phyloP scores from a whole-genome alignment of 2,113 vertebrate species.

The Anoplopoma fimbria region DNA sequence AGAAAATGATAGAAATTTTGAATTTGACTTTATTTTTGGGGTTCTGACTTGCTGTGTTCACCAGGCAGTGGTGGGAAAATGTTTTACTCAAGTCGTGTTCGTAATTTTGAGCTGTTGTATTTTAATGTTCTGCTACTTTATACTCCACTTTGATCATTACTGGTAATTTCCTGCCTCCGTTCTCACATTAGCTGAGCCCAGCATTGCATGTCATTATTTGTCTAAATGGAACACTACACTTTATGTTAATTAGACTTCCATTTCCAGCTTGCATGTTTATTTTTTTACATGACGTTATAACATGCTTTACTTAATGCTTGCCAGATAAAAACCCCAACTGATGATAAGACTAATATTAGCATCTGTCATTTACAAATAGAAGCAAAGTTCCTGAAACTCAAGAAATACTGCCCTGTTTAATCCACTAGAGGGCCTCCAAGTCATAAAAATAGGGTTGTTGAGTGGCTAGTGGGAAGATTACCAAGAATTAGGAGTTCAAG shows the following conservation, averaged over 20 bases:
- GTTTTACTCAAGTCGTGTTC: background rate
- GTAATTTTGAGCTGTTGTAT: background rate
- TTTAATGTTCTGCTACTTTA: background rate
- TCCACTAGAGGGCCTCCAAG: constrained; percentile 40
- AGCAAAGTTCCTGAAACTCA: background rate
- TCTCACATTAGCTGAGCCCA: background rate
- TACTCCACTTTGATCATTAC: background rate
- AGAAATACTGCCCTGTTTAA: background rate
- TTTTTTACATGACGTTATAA: background rate
- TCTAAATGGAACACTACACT: background rate
- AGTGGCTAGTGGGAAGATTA: background rate
- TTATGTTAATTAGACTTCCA: background rate
- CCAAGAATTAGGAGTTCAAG: background rate
- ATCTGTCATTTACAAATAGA: background rate
- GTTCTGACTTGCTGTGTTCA: background rate
- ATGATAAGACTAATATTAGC: background rate
- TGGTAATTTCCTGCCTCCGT: background rate
- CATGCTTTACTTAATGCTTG: background rate
- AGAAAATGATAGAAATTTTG: background rate
- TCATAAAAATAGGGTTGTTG: background rate
- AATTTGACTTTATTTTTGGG: background rate
- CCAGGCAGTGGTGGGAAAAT: background rate
- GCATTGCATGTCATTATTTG: background rate
- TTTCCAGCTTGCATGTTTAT: background rate
- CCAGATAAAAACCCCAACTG: background rate